phyloP scores from a whole-genome alignment of 2,797 vertebrate species.

The Argyrosomus regius region DNA sequence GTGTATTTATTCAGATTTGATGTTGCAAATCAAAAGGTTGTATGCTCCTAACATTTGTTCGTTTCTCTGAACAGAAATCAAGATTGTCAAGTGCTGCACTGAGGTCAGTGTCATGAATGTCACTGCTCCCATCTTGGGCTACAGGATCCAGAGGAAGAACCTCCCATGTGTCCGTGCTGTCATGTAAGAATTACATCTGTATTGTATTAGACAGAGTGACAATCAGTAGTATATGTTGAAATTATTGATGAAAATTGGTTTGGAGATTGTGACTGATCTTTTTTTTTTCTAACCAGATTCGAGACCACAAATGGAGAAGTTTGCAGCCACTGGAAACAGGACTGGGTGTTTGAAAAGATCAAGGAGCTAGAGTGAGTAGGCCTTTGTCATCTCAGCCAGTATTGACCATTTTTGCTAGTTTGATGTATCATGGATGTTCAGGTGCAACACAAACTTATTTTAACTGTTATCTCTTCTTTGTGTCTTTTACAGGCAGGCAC shows the following conservation, averaged over 20 bases:
- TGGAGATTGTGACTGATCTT: background rate
- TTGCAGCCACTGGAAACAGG: conserved; percentile 81
- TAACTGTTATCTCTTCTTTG: background rate
- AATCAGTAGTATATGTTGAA: background rate
- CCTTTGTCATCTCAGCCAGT: background rate
- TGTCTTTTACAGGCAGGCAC: conserved; percentile 60
- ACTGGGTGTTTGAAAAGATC: conserved; percentile 78
- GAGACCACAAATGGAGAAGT: conserved; percentile 68
- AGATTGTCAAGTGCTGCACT: conserved; percentile 70
- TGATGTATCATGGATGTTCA: background rate
- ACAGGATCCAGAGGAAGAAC: conserved; percentile 70
- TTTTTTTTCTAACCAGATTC: conserved; percentile 65
- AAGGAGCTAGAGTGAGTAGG: conserved; percentile 73
- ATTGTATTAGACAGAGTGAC: background rate
- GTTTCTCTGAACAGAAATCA: conserved; percentile 38
- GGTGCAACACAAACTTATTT: background rate
- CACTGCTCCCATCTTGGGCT: conserved; percentile 75
- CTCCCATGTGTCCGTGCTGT: conserved; percentile 80
- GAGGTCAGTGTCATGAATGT: conserved; percentile 48
- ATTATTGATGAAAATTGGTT: background rate
- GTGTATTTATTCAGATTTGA: background rate
- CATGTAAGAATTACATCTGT: conserved; percentile 69
- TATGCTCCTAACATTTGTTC: background rate
- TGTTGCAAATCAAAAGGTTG: background rate
- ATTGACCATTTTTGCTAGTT: background rate